Evolutionary conservation across 2,888 invertebrate genomes (phyloP).

Genomic region (Meganola albula): DNA sequence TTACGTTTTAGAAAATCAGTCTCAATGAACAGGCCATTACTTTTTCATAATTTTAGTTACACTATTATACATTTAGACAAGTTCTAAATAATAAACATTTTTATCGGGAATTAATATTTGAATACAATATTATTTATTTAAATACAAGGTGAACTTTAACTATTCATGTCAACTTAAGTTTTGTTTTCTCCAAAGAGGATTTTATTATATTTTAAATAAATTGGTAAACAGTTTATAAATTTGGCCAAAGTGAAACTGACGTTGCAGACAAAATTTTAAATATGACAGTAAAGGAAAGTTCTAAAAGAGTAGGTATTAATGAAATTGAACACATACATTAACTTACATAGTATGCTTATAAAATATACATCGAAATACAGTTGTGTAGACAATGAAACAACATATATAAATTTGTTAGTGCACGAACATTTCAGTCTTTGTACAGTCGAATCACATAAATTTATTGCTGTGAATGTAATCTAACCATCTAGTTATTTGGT

Average conservation of each 20-base stretch:
- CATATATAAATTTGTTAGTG: slow-evolving; percentile 40
- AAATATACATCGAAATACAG: slow-evolving; percentile 7
- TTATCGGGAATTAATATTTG: no score
- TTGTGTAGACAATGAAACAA: slow-evolving; percentile 32
- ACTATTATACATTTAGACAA: slow-evolving; percentile 43
- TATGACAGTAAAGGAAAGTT: slow-evolving; percentile 10
- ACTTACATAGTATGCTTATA: slow-evolving; percentile 16
- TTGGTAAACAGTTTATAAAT: no score
- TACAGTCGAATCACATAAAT: slow-evolving; percentile 67
- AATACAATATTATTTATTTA: no score
- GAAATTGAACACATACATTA: slow-evolving; percentile 21
- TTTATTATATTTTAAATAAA: no score
- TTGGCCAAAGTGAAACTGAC: slow-evolving; percentile 24
- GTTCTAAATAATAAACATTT: slow-evolving; percentile 31
- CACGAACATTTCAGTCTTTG: slow-evolving; percentile 68
- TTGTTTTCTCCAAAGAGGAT: no score
- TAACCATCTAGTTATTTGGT: slow-evolving; percentile 22
- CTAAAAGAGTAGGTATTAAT: slow-evolving; percentile 14
- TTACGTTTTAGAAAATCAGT: slow-evolving; percentile 74
- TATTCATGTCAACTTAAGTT: no score
- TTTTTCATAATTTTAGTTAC: slow-evolving; percentile 50
- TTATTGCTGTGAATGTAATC: slow-evolving; percentile 64
- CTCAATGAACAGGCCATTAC: slow-evolving; percentile 74
- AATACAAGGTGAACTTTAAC: no score
- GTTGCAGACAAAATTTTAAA: slow-evolving; percentile 20